Percentiles rank a stretch among this genome's conserved stretches.
These are phyloP conservation scores for Lordiphosa fenestrarum DNA, from an alignment of 2,888 invertebrate species.

Conservation along the genomic window DNA sequence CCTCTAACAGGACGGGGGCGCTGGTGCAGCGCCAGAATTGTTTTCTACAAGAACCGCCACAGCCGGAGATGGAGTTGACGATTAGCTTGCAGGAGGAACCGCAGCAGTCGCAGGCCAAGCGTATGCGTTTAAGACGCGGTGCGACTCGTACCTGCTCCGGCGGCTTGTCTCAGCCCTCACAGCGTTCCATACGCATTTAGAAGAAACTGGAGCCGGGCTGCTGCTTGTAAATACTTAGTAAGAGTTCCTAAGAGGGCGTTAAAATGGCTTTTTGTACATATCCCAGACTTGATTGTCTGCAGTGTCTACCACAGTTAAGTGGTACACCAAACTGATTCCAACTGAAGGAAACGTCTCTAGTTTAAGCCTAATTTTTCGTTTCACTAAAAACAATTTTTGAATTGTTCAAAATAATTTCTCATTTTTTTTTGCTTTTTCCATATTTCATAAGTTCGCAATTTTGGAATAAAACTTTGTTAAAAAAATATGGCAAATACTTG, in stretches of 20 bases:
- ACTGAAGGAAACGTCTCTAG: too few species aligned
- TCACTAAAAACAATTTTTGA: too few species aligned
- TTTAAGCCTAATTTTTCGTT: too few species aligned
- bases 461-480: too few species aligned
- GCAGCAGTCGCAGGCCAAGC: constrained; percentile 15
- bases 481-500: too few species aligned
- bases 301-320: background rate
- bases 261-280: constrained; percentile 2
- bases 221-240: too few species aligned
- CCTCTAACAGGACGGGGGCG: background rate
- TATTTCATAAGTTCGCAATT: too few species aligned
- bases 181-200: constrained; percentile 52
- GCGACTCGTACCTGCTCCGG: background rate
- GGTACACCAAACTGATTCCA: too few species aligned
- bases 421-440: too few species aligned
- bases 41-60: constrained; percentile 16
- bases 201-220: too few species aligned
- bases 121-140: constrained; percentile 18
- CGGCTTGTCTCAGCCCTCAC: background rate
- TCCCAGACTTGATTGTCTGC: too few species aligned
- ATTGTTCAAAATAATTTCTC: too few species aligned
- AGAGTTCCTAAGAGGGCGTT: constrained; percentile 6
- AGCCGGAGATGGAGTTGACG: background rate
- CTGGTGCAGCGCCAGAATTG: constrained; percentile 36
- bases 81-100: constrained; percentile 1